Base-by-base conservation (phyloP, 1,140 invertebrate species). In the Drosophila obscura region DNA sequence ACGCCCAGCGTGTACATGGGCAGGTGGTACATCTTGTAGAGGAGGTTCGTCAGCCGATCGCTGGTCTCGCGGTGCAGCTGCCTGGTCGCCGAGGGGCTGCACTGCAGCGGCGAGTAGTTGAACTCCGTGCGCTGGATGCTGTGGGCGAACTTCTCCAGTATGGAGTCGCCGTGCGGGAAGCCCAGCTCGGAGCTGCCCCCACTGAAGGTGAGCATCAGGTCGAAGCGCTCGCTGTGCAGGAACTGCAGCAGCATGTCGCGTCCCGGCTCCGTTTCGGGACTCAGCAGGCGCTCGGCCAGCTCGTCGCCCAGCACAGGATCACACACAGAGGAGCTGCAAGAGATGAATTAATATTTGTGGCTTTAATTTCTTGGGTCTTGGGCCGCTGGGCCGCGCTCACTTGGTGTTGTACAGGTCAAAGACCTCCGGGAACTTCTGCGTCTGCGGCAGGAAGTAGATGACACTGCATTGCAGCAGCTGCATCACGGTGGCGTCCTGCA, bases 361-460 rank as follows among this genome's bases (percentile, higher is more conserved):
- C 1, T 9, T 3, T 0, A 28, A 13, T 7, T 9, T 16, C 16
- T 16, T 16, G 5, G 16, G 4, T 6, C 16, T 4, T 24, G 0
- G 1, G 7, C 0, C 1, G n/a, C n/a, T n/a, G 5, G 6, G 7
- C 4, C 3, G 4, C n/a, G 78, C 90, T 73, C 28, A 91, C 87
- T 92, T 91, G 46, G 52, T 57, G 16, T 84, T 87, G 62, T 83
- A 92, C 66, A 89, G 77, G 8, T 55, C 26, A 6, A 90, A 87
- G 43, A 92, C 62, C 2, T 62, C 13, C 4, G 68, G 15, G 15
- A 90, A 91, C 50, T 84, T 80, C 2, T 81, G 60, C 0, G 77
- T 82, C 24, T 91, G 63, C 1, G 97, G 97, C 69, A 98, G 94
- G 59, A 99, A 94, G 87, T 97, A 96, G 31, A 98, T 90, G 22